Conservation (phyloP, 2,113 vertebrate genomes). For the Elaphurus davidianus region DNA sequence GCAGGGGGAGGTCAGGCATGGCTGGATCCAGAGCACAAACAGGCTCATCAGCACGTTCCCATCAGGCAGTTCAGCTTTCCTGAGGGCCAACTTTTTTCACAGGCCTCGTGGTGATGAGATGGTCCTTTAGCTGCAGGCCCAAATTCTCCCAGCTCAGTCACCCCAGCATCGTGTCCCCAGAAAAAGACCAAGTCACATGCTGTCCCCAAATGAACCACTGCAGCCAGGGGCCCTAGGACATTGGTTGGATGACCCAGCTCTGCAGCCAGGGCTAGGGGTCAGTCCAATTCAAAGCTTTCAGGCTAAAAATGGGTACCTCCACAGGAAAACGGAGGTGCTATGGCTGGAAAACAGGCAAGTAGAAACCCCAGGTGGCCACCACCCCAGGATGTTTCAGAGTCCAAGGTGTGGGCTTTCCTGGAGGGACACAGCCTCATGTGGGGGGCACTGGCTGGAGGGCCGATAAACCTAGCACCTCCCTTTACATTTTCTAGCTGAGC, state of each 20-base stretch:
- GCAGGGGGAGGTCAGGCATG: not conserved
- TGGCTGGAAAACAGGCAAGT: not conserved
- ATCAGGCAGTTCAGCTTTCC: not conserved
- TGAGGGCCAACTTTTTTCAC: not conserved
- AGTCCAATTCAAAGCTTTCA: not conserved
- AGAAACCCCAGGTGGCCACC: not conserved
- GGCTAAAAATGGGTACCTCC: not conserved
- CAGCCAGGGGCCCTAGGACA: not conserved
- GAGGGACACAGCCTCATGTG: accelerated
- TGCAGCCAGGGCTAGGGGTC: not conserved
- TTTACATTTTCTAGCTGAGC: not conserved
- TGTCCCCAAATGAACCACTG: too few relatives aligned
- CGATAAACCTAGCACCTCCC: not conserved
- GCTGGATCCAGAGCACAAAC: not conserved
- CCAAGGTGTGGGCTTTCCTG: not conserved
- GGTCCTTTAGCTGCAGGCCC: not conserved
- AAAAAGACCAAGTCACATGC: not conserved
- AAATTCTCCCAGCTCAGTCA: not conserved
- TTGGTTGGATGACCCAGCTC: not conserved
- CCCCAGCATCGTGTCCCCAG: not conserved
- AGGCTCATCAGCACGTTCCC: not conserved
- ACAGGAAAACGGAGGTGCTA: not conserved
- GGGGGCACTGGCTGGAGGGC: not conserved
- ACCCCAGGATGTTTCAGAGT: not conserved
- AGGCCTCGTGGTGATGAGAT: not conserved